These are phyloP conservation scores for Papilio machaon DNA, from an alignment of 1,140 invertebrate genomes.

Conservation along the genomic window DNA sequence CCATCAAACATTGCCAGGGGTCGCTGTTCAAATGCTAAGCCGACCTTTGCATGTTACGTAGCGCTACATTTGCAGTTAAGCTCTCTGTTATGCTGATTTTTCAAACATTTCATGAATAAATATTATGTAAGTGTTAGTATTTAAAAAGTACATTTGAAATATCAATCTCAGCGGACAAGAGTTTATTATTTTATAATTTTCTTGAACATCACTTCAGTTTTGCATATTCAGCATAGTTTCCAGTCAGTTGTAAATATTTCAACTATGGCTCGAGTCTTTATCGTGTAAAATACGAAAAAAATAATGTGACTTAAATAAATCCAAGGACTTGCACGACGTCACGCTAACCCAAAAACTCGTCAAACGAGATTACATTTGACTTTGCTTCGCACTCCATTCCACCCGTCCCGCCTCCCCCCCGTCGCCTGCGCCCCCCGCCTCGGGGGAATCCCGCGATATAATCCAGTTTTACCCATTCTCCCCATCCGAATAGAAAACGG, in stretches of 20 bases:
- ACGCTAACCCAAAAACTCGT: constrained; percentile 48
- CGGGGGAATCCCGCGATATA: constrained; percentile 60
- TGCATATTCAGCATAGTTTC: too few species aligned
- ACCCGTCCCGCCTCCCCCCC: constrained; percentile 36
- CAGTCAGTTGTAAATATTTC: too few species aligned
- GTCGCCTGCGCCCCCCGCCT: constrained; percentile 39
- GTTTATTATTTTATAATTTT: too few species aligned
- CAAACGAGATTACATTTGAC: constrained; percentile 63
- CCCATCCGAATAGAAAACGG: constrained; percentile 54
- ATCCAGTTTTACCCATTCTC: constrained; percentile 70
- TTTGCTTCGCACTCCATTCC: constrained; percentile 52
- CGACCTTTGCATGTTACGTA: too few species aligned
- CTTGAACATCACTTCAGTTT: too few species aligned
- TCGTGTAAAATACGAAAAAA: not conserved
- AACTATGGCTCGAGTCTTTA: too few species aligned
- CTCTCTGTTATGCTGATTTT: too few species aligned
- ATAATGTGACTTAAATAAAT: not conserved
- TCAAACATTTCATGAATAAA: too few species aligned
- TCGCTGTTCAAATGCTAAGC: not conserved
- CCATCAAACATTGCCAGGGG: not conserved
- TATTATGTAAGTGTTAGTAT: too few species aligned
- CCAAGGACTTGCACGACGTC: constrained; percentile 28
- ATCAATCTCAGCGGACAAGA: too few species aligned
- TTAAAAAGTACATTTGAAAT: too few species aligned
- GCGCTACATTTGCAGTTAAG: too few species aligned